These are phyloP conservation scores for Hypothenemus hampei DNA, from an alignment of 1,140 invertebrate genomes.

Conservation along the genomic window DNA sequence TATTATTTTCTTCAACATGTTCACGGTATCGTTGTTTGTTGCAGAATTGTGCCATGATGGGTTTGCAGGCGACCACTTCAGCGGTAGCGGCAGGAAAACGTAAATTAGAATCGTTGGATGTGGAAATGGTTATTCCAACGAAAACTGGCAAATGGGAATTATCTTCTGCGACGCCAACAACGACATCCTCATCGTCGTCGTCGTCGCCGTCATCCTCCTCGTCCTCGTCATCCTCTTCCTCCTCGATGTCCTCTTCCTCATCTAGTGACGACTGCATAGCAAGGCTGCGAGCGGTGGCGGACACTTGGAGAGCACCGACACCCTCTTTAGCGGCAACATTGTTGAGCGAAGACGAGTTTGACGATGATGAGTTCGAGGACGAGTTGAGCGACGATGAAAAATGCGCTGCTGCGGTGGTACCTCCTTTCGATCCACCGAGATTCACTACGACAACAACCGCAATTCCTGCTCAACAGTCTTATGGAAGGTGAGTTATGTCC, in stretches of 20 bases:
- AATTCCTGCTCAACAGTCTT: slow-evolving; percentile 28
- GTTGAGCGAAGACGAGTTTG: slow-evolving; percentile 49
- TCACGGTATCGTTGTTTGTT: slow-evolving; percentile 36
- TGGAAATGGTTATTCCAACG: slow-evolving; percentile 35
- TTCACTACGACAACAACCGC: no score
- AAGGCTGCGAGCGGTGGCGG: slow-evolving; percentile 49
- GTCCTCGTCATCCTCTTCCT: no score
- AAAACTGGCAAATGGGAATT: slow-evolving; percentile 50
- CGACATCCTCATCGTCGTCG: no score
- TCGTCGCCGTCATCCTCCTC: no score
- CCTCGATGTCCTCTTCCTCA: background rate
- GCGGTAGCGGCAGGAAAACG: slow-evolving; percentile 60
- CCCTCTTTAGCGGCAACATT: slow-evolving; percentile 49
- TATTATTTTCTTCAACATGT: background rate
- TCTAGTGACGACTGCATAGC: slow-evolving; percentile 49
- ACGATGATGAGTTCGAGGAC: slow-evolving; percentile 54
- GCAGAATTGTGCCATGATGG: slow-evolving; percentile 71
- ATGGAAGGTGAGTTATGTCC: slow-evolving; percentile 20
- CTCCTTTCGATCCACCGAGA: slow-evolving; percentile 36
- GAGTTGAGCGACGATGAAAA: slow-evolving; percentile 48
- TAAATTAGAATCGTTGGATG: slow-evolving; percentile 46
- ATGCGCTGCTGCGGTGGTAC: slow-evolving; percentile 29
- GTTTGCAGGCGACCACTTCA: slow-evolving; percentile 66
- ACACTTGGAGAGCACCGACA: slow-evolving; percentile 48
- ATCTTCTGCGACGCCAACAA: background rate